Conservation (phyloP, 1,140 invertebrate genomes). For the Cydia amplana region DNA sequence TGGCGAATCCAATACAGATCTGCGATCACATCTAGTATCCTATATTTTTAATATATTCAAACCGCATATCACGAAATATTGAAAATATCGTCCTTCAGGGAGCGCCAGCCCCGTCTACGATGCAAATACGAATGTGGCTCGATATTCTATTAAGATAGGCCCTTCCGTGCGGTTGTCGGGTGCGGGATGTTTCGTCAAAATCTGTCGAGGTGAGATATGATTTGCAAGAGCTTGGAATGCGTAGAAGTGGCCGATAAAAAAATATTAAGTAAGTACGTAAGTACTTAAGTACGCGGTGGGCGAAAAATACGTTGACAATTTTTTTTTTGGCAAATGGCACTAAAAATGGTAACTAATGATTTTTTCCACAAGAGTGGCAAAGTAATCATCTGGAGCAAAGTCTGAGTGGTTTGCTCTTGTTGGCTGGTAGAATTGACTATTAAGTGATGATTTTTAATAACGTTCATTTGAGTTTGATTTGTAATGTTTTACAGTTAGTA, state of each 20-base stretch:
- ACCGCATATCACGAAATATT: background rate
- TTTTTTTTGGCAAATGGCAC: no score
- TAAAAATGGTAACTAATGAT: no score
- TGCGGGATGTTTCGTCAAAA: conserved; percentile 63
- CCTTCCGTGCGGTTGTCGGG: conserved; percentile 39
- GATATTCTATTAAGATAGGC: conserved; percentile 76
- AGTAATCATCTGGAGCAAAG: no score
- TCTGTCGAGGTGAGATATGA: conserved; percentile 59
- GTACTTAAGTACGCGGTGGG: no score
- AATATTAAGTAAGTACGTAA: no score
- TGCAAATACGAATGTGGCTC: conserved; percentile 17
- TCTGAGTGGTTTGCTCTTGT: no score
- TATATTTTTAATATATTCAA: background rate
- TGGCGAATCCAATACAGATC: background rate
- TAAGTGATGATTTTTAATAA: no score
- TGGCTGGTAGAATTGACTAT: no score
- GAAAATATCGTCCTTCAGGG: conserved; percentile 4
- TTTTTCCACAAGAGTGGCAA: no score
- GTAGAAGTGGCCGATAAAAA: conserved; percentile 35
- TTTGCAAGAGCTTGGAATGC: conserved; percentile 6
- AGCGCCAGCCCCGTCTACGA: background rate
- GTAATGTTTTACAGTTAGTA: no score
- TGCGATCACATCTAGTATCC: background rate
- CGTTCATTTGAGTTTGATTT: no score
- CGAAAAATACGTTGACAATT: no score